These are phyloP conservation scores for Sebastes umbrosus DNA, from an alignment of 2,797 vertebrate genomes.

Conservation along the genomic window DNA sequence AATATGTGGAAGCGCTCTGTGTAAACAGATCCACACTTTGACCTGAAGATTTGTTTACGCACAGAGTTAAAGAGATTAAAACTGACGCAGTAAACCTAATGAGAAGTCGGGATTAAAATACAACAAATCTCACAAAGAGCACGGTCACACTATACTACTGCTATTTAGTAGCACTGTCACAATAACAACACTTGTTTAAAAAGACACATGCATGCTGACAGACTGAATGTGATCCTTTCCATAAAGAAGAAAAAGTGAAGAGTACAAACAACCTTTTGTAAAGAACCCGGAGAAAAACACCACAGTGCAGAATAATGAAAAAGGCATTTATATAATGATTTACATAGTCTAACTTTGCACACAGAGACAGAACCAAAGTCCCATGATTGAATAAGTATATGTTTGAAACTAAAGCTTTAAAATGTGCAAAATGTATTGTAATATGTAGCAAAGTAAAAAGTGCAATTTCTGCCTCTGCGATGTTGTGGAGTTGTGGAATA, in stretches of 20 bases:
- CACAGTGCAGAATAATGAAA: neutral
- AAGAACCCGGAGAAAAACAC: neutral
- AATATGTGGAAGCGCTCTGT: neutral
- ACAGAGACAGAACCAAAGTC: neutral
- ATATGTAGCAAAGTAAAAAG: too few species aligned
- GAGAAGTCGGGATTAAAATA: constrained; percentile 21
- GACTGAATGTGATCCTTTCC: neutral
- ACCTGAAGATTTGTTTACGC: constrained; percentile 39
- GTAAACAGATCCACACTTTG: constrained; percentile 33
- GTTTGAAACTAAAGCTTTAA: too few species aligned
- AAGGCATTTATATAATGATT: neutral
- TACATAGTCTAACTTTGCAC: neutral
- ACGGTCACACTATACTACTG: neutral
- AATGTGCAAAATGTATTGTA: too few species aligned
- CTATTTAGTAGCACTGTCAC: rapidly evolving
- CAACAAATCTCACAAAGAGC: neutral
- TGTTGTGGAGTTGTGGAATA: too few species aligned
- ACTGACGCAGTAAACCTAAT: constrained; percentile 13
- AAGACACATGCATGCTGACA: neutral
- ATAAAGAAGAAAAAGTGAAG: neutral
- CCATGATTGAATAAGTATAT: neutral
- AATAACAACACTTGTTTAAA: neutral
- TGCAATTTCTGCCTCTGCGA: too few species aligned
- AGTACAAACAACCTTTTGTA: neutral
- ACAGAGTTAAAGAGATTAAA: constrained; percentile 45